These are phyloP conservation scores for Graptemys geographica DNA, from an alignment of 2,797 vertebrate species.

Conservation along the genomic window DNA sequence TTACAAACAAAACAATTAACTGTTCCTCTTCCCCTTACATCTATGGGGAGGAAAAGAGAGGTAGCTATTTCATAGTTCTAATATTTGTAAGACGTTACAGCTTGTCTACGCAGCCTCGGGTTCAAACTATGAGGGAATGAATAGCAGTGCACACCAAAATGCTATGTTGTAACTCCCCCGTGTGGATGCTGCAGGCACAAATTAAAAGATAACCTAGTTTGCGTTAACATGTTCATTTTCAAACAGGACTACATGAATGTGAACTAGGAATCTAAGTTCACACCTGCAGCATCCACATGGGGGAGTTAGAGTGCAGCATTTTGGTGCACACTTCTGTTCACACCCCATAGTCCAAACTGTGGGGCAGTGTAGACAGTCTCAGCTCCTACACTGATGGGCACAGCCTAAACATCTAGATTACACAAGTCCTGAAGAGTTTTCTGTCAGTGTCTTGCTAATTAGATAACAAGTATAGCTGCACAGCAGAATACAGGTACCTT, in stretches of 20 bases:
- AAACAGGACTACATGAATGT: background rate
- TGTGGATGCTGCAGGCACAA: background rate
- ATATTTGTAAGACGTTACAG: background rate
- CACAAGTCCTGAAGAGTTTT: background rate
- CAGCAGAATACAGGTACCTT: background rate
- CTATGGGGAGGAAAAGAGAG: background rate
- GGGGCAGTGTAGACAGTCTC: background rate
- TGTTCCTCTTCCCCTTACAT: background rate
- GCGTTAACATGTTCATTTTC: background rate
- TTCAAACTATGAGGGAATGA: background rate
- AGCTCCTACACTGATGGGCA: background rate
- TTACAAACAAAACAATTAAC: background rate
- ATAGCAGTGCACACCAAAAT: background rate
- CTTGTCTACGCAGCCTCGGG: background rate
- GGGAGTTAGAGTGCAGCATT: background rate
- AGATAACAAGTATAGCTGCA: background rate
- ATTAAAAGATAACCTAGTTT: background rate
- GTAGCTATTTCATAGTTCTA: background rate
- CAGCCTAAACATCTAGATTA: background rate
- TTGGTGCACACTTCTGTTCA: background rate
- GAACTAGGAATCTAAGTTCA: background rate
- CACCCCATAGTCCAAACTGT: background rate
- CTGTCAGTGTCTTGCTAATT: background rate
- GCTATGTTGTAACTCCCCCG: background rate
- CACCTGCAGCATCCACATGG: background rate